A percentile compares a stretch with the other conserved stretches of the same genome.
Evolutionary conservation across 2,888 invertebrate species (phyloP).

Genomic region (Parelbella ahira): DNA sequence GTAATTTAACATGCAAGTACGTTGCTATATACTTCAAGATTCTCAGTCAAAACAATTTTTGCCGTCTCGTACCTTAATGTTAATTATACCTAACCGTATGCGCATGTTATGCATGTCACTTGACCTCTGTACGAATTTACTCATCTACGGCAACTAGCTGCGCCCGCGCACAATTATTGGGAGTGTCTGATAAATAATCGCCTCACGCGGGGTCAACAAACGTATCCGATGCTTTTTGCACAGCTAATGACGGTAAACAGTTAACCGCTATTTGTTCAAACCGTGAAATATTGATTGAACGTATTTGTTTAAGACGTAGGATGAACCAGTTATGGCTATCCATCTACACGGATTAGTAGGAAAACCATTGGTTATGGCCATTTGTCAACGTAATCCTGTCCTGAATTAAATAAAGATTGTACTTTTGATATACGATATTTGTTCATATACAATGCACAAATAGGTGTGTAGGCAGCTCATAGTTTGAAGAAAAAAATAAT

Average conservation of each 20-base stretch:
- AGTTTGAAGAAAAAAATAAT: too few relatives aligned
- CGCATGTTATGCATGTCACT: too few relatives aligned
- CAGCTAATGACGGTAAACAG: constrained; percentile 28
- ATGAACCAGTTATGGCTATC: constrained; percentile 19
- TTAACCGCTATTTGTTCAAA: constrained; percentile 28
- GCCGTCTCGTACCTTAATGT: too few relatives aligned
- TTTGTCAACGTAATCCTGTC: constrained; percentile 17
- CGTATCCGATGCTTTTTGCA: constrained; percentile 26
- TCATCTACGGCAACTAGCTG: neutral
- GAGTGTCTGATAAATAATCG: constrained; percentile 26
- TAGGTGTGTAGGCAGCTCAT: too few relatives aligned
- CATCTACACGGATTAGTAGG: constrained; percentile 20
- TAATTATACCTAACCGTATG: too few relatives aligned
- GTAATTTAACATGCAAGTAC: too few relatives aligned
- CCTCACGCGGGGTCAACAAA: constrained; percentile 31
- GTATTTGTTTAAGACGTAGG: constrained; percentile 27
- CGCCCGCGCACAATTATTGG: constrained; percentile 14
- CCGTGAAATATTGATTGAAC: constrained; percentile 30
- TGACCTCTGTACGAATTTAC: neutral
- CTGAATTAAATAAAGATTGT: neutral
- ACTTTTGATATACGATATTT: constrained; percentile 9
- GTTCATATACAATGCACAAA: neutral
- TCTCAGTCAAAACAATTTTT: too few relatives aligned
- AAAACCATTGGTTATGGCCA: constrained; percentile 10
- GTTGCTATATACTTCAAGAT: too few relatives aligned